A percentile compares a stretch with the other conserved stretches of the same genome.
These are phyloP conservation scores for Gastrophryne carolinensis DNA, from an alignment of 2,797 vertebrate species.

Conservation along the genomic window DNA sequence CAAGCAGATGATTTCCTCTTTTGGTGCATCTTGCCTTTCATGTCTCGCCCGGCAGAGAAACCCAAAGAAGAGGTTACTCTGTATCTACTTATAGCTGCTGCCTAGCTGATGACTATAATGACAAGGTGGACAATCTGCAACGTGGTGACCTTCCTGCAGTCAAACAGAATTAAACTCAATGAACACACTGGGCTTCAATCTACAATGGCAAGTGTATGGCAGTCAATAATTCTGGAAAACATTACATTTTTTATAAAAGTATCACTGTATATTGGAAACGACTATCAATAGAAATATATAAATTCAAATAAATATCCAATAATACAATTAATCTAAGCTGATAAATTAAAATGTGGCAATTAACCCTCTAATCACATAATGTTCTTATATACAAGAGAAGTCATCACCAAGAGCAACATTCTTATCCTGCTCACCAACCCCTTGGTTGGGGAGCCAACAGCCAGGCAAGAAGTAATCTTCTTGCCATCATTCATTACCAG, in stretches of 20 bases:
- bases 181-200: background rate
- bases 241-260: background rate
- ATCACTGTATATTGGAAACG: background rate
- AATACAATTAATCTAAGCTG: background rate
- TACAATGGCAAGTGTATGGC: background rate
- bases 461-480: too few relatives aligned
- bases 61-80: background rate
- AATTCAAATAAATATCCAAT: background rate
- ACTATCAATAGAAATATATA: background rate
- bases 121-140: background rate
- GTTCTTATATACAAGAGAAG: background rate
- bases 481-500: too few relatives aligned
- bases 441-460: too few relatives aligned
- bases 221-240: background rate
- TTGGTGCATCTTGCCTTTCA: background rate
- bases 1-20: background rate
- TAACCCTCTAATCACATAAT: too few relatives aligned
- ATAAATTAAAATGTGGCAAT: background rate
- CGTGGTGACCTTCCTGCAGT: background rate
- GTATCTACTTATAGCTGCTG: background rate
- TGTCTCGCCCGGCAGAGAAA: conserved; percentile 5
- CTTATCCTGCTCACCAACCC: too few relatives aligned
- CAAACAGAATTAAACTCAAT: background rate
- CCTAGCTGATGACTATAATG: conserved; percentile 7
- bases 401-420: too few relatives aligned